Evolutionary conservation across 2,888 invertebrate species (phyloP), one percentile per base, ranked within the genome.

Genomic region (Macropis europaea): DNA sequence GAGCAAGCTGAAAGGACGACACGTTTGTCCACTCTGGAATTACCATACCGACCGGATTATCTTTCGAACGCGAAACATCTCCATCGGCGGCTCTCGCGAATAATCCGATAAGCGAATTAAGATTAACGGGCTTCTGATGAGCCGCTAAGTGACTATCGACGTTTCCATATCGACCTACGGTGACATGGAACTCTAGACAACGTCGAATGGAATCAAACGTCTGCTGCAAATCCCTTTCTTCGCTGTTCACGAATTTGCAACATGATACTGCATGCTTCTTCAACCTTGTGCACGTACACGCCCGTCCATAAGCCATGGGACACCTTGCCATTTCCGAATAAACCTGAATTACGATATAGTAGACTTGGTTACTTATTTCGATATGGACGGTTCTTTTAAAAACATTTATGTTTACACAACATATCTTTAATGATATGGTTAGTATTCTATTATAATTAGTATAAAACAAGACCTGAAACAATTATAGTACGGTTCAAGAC

Each of bases 21-120:
- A 47, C 42, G 24, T 43, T 36, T 48, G 71, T 76, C 62, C 59
- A 57, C 68, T 86, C 82, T 83, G 82, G 85, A 88, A 90, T 89
- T 89, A 89, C 87, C 89, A 89, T 89, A 89, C 86, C 82, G 73
- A 80, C 76, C 83, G 86, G 88, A 89, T 89, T 88, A 89, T 86
- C 87, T 87, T 82, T 83, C 84, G 79, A 77, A 76, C 83, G 81
- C 76, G 85, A 84, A 87, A 89, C 89, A 87, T 88, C 89, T 89
- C 86, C 87, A 89, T 89, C 82, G 82, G 45, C 61, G 43, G 71
- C 71, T 57, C 75, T 76, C 82, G 63, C 74, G 79, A 83, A 85
- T 89, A 89, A 89, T 88, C 86, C 88, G 89, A 89, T 89, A 88
- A 89, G 87, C 88, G 89, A 89, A 88, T 89, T 87, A 86, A 89